Evolutionary conservation across 2,113 vertebrate species (phyloP), one percentile per base, ranked within the genome.

Genomic region (Cavia aperea): DNA sequence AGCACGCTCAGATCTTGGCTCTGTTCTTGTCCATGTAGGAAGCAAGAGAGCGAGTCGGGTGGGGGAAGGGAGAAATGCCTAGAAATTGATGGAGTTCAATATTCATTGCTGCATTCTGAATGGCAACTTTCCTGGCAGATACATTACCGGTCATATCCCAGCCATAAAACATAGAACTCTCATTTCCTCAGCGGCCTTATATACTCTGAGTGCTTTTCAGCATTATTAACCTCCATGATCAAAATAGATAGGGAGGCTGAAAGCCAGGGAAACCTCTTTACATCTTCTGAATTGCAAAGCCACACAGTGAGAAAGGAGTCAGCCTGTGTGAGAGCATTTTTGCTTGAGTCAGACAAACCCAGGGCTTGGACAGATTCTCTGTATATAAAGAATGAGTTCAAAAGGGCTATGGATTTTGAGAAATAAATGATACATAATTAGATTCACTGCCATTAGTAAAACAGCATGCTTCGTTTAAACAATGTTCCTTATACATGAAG

Each of bases 141-240:
- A 89, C 91, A 93, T 96, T 96, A 94, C 95, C 51, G 94, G 94
- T 97, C 96, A 96, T 96, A 83, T 96, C 94, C 66, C 92, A 95
- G 93, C 68, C 95, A 96, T 96, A 97, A 96, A 97, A 97, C 94
- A 95, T 65, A 96, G 77, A 95, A 92, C 72, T 96, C 93, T 97
- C 95, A 94, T 97, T 97, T 97, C 94, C 93, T 96, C 93, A 65
- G 92, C 8, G 1, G 92, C 93, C 94, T 96, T 96, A 96, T 92
- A 93, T 89, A 95, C 93, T 95, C 93, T 93, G 92, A 93, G 94
- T 96, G 90, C 89, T 96, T 96, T 97, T 96, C 96, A 96, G 96
- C 95, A 85, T 97, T 97, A 96, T 97, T 97, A 97, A 97, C 93
- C 91, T 96, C 94, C 88, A 95, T 96, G 94, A 97, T 96, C 94